Evolutionary conservation across 2,113 vertebrate species (phyloP).

Genomic region (Muntiacus muntjak): DNA sequence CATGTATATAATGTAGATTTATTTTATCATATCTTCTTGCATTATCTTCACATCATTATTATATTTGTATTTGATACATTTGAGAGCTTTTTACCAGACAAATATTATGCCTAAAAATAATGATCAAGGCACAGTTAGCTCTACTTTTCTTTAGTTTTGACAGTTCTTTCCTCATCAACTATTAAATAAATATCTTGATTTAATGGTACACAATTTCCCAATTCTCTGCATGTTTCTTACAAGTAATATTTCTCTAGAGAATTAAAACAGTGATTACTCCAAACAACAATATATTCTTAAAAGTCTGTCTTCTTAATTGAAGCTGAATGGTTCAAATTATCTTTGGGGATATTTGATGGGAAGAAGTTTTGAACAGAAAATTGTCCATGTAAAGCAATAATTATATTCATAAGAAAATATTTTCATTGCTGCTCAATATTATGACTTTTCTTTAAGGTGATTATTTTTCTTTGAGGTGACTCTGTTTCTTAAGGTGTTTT

Average conservation of each 20-base stretch:
- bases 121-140: neutral
- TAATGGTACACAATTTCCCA: neutral
- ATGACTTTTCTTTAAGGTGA: neutral
- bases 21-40: neutral
- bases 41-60: neutral
- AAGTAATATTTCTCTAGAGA: neutral
- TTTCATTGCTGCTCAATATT: neutral
- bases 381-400: neutral
- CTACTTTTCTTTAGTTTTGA: neutral
- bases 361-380: neutral
- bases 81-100: neutral
- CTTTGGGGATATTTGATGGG: neutral
- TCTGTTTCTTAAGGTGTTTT: neutral
- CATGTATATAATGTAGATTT: neutral
- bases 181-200: neutral
- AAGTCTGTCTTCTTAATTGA: neutral
- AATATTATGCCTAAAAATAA: neutral
- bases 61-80: neutral
- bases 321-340: neutral
- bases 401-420: neutral
- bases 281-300: neutral
- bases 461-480: neutral
- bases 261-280: neutral
- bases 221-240: neutral
- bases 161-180: neutral